phyloP scores from a whole-genome alignment of 2,797 vertebrate genomes.

The Hafferia zeledoni region DNA sequence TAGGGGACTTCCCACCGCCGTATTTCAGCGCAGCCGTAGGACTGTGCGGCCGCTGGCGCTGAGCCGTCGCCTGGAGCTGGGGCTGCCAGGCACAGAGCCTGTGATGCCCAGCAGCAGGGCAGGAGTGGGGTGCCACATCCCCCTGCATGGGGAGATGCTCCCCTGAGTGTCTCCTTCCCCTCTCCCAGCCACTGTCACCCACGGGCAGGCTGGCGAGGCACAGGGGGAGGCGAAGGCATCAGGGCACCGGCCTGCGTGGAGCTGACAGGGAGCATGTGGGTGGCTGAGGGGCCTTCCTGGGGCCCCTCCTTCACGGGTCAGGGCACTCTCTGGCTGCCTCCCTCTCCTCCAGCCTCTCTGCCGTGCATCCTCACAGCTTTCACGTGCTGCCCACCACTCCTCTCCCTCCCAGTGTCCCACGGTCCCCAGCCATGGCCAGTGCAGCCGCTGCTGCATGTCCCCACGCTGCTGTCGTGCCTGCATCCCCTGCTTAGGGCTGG shows the following conservation, averaged over 20 bases:
- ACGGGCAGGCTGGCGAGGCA: not conserved
- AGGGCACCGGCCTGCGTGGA: not conserved
- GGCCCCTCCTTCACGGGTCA: conserved; percentile 35
- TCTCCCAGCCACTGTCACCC: accelerated
- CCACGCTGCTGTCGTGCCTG: accelerated
- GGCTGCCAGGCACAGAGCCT: accelerated
- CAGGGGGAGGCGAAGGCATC: not conserved
- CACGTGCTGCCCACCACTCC: accelerated
- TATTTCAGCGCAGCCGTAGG: conserved; percentile 59
- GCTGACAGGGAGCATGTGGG: conserved; percentile 51
- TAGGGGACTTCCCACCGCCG: conserved; percentile 69
- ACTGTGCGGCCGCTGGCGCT: not conserved
- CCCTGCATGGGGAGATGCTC: accelerated
- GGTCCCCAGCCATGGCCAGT: accelerated
- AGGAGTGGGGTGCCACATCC: accelerated
- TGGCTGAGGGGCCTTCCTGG: not conserved
- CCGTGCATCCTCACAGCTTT: not conserved
- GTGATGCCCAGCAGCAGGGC: not conserved
- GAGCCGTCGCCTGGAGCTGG: not conserved
- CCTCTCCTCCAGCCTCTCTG: not conserved
- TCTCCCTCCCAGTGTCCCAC: accelerated
- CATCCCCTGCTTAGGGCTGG: not conserved
- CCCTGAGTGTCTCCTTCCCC: not conserved
- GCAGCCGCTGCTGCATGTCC: accelerated
- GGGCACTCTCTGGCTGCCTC: not conserved